A percentile compares a stretch with the other conserved stretches of the same genome.
These are phyloP conservation scores for Nyctibius grandis DNA, from an alignment of 2,797 vertebrate genomes.

Conservation along the genomic window DNA sequence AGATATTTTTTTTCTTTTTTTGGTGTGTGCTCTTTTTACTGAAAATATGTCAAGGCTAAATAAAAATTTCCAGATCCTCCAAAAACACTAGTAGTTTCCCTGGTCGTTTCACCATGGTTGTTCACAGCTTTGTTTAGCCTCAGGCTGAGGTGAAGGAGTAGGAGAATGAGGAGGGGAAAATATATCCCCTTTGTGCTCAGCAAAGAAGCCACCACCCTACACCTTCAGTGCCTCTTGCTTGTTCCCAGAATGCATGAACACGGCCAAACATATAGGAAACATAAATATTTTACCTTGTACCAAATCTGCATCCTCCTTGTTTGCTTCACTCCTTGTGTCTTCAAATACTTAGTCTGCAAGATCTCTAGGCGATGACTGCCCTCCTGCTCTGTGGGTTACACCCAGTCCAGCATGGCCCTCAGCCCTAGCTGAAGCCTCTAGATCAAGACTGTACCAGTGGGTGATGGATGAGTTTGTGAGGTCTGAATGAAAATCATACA, in stretches of 20 bases:
- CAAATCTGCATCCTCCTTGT: not conserved
- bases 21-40: not conserved
- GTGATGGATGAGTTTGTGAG: not conserved
- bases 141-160: not conserved
- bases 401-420: not conserved
- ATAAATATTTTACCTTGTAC: not conserved
- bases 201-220: not conserved
- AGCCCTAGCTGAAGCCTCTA: not conserved
- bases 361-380: not conserved
- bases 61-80: not conserved
- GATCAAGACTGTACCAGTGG: accelerated
- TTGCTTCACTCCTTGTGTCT: not conserved
- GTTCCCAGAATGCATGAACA: not conserved
- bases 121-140: not conserved
- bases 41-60: not conserved
- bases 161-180: not conserved
- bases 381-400: accelerated
- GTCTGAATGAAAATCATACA: not conserved
- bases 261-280: not conserved
- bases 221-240: not conserved
- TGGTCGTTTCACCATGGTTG: not conserved
- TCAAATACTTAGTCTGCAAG: not conserved
- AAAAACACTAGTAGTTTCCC: not conserved
- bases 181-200: not conserved
- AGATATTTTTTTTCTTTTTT: not conserved